Conservation (phyloP, 2,797 vertebrate genomes). For the Spinus pinus region DNA sequence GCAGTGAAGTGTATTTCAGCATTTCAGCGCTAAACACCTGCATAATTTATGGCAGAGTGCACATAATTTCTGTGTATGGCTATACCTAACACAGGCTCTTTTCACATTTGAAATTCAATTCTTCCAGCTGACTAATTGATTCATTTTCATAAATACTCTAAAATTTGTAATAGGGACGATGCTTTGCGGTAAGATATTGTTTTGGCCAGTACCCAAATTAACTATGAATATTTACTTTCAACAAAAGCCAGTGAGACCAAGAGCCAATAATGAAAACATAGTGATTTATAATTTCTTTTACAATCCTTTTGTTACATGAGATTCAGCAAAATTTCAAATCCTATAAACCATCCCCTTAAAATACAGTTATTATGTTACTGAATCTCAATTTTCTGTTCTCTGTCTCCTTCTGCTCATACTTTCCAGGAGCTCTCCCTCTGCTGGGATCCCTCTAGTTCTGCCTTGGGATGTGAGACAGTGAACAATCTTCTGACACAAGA, state of each 20-base stretch:
- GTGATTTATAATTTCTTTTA: background rate
- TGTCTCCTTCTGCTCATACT: background rate
- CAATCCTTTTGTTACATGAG: background rate
- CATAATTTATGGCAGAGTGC: constrained; percentile 5
- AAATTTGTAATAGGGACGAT: constrained; percentile 12
- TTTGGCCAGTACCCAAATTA: background rate
- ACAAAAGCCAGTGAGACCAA: background rate
- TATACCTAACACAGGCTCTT: background rate
- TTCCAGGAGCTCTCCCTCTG: background rate
- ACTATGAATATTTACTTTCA: constrained; percentile 24
- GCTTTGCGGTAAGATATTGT: background rate
- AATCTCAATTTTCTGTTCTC: background rate
- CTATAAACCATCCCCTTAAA: background rate
- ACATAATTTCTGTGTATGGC: background rate
- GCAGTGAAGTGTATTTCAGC: background rate
- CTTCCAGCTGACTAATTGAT: constrained; percentile 21
- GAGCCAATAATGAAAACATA: background rate
- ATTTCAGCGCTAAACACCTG: background rate
- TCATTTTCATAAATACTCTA: constrained; percentile 31
- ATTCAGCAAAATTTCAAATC: background rate
- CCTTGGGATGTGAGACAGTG: fast-evolving
- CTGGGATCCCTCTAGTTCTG: background rate
- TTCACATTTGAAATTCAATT: constrained; percentile 40
- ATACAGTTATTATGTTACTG: background rate
- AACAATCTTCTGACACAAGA: background rate